These are phyloP conservation scores for Parambassis ranga DNA, from an alignment of 2,797 vertebrate genomes.

Conservation along the genomic window DNA sequence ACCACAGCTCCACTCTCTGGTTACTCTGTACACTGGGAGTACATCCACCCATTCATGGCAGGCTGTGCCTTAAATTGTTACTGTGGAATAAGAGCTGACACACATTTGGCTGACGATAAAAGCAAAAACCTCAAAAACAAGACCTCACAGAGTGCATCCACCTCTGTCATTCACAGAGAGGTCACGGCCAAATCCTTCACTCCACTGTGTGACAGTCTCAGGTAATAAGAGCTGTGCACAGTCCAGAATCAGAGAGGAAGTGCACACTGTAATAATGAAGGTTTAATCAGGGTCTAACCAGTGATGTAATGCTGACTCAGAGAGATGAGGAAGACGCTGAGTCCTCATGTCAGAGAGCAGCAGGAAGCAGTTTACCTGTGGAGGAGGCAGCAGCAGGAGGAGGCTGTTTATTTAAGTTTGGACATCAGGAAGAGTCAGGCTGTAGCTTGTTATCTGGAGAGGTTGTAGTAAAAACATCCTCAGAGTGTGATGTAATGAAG, in stretches of 20 bases:
- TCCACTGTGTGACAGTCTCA: neutral
- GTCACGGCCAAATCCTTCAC: neutral
- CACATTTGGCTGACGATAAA: neutral
- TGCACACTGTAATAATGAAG: neutral
- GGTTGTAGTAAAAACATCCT: too few relatives aligned
- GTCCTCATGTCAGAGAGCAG: neutral
- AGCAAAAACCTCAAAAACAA: neutral
- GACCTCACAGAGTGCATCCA: conserved; percentile 19
- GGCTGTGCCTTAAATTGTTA: neutral
- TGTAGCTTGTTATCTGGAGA: too few relatives aligned
- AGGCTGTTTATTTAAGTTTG: neutral
- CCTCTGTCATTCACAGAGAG: neutral
- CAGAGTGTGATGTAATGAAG: too few relatives aligned
- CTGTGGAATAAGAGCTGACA: neutral
- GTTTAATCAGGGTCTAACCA: neutral
- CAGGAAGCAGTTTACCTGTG: neutral
- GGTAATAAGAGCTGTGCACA: conserved; percentile 10
- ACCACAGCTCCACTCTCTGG: conserved; percentile 51
- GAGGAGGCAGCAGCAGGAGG: neutral
- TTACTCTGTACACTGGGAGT: neutral
- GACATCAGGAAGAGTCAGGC: too few relatives aligned
- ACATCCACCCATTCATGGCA: too few relatives aligned
- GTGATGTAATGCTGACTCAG: neutral
- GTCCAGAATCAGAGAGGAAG: neutral
- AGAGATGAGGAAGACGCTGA: neutral